A percentile compares a stretch with the other conserved stretches of the same genome.
Conservation (phyloP, 2,797 vertebrate species). For the Sebastes diaconus region DNA sequence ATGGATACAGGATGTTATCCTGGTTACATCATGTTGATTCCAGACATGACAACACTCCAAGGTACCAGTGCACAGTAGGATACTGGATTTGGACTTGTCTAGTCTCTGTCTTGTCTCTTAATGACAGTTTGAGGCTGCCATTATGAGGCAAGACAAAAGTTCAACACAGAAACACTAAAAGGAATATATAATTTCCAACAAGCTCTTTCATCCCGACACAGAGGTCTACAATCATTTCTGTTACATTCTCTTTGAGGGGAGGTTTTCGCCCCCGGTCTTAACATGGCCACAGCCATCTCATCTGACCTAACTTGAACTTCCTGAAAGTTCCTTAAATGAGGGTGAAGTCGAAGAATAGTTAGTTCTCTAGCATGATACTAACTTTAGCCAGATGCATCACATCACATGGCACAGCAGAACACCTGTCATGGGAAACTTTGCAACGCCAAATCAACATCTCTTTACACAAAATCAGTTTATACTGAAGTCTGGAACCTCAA, state of each 20-base stretch:
- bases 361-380: neutral
- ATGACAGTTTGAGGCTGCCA: constrained; percentile 30
- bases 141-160: constrained; percentile 23
- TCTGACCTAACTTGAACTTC: constrained; percentile 16
- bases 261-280: neutral
- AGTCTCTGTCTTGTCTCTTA: constrained; percentile 2
- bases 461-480: neutral
- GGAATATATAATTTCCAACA: constrained; percentile 43
- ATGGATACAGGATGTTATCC: neutral
- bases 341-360: neutral
- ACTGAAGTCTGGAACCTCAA: neutral
- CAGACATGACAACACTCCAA: neutral
- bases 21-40: constrained; percentile 8
- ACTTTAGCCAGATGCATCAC: neutral
- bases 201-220: constrained; percentile 28
- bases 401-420: neutral
- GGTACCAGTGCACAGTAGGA: constrained; percentile 8
- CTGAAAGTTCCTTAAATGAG: constrained; percentile 1
- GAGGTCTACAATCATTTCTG: neutral
- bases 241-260: constrained; percentile 33
- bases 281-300: neutral
- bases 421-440: neutral
- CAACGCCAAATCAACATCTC: neutral
- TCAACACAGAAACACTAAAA: constrained; percentile 41
- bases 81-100: neutral